A percentile compares a stretch with the other conserved stretches of the same genome.
Evolutionary conservation across 1,140 invertebrate genomes (phyloP).

Genomic region (Macrocentrus cingulum): DNA sequence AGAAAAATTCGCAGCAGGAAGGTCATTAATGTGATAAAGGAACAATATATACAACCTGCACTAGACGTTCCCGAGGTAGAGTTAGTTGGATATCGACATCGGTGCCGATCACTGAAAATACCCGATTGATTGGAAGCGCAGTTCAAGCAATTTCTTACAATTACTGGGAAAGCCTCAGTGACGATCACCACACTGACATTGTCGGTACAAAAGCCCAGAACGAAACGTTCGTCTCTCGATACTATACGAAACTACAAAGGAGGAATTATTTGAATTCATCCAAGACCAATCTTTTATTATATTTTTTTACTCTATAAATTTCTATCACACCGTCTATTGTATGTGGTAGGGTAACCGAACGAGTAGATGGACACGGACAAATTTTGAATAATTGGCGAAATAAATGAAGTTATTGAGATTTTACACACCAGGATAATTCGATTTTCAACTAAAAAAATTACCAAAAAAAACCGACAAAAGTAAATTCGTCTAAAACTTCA

Average conservation of each 20-base stretch:
- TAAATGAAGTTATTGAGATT: too few relatives aligned
- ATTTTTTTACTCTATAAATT: too few relatives aligned
- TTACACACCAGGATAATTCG: too few relatives aligned
- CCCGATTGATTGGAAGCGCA: constrained; percentile 41
- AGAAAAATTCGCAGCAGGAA: neutral
- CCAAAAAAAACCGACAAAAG: too few relatives aligned
- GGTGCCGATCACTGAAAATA: constrained; percentile 36
- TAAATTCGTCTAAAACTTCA: too few relatives aligned
- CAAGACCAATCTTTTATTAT: too few relatives aligned
- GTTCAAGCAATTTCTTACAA: constrained; percentile 49
- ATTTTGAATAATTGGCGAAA: too few relatives aligned
- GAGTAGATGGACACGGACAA: too few relatives aligned
- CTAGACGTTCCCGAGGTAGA: too few relatives aligned
- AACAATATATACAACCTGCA: neutral
- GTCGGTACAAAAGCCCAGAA: constrained; percentile 37
- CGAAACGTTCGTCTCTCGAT: constrained; percentile 33
- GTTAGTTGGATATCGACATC: constrained; percentile 24
- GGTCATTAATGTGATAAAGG: constrained; percentile 1
- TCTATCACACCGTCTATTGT: too few relatives aligned
- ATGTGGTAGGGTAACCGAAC: neutral
- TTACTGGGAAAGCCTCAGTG: constrained; percentile 35
- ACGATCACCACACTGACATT: constrained; percentile 29
- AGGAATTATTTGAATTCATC: neutral
- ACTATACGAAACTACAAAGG: neutral
- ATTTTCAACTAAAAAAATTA: too few relatives aligned